Evolutionary conservation across 2,797 vertebrate species (phyloP).

Genomic region (Yasuhikotakia modesta): DNA sequence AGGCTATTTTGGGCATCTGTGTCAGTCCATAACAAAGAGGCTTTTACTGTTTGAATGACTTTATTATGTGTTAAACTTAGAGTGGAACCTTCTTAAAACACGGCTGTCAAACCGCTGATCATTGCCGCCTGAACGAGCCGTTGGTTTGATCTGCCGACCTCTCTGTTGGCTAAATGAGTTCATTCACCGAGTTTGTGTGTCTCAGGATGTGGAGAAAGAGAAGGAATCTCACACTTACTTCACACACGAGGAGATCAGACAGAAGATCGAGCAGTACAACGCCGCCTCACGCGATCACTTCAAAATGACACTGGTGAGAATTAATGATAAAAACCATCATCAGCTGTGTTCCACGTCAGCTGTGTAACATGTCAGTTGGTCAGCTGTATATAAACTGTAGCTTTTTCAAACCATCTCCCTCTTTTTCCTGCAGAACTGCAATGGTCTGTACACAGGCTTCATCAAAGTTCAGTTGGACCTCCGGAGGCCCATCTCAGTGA

Average conservation of each 20-base stretch:
- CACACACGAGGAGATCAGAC: slow-evolving; percentile 90
- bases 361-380: neutral
- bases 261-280: slow-evolving; percentile 91
- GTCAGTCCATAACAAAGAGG: neutral
- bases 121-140: neutral
- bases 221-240: slow-evolving; percentile 84
- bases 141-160: neutral
- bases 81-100: neutral
- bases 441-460: slow-evolving; percentile 92
- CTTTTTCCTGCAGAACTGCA: slow-evolving; percentile 73
- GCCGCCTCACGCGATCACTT: slow-evolving; percentile 87
- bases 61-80: slow-evolving; percentile 10
- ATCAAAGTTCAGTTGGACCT: slow-evolving; percentile 96
- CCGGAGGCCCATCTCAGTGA: slow-evolving; percentile 84
- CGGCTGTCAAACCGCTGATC: slow-evolving; percentile 5
- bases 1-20: neutral
- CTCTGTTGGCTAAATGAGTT: neutral
- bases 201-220: slow-evolving; percentile 93
- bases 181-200: slow-evolving; percentile 43
- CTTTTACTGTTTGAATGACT: neutral
- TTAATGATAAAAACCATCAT: neutral
- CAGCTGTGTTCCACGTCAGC: no score
- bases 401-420: neutral
- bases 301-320: slow-evolving; percentile 90
- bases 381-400: neutral